phyloP scores from a whole-genome alignment of 2,797 vertebrate species.

The Cossypha polioptera region DNA sequence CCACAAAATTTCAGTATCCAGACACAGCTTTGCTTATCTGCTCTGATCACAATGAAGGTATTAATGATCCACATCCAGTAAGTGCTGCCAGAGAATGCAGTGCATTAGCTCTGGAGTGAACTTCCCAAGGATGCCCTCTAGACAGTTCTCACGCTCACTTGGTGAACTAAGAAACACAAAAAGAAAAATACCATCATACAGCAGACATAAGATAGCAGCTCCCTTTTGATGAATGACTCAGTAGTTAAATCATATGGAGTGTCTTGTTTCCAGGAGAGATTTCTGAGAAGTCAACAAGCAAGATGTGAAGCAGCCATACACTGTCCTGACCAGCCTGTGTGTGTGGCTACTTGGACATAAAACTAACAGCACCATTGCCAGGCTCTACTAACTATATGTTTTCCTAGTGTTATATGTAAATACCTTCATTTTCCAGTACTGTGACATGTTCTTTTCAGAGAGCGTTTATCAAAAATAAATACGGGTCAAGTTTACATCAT shows the following conservation, averaged over 20 bases:
- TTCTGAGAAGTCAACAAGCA: background rate
- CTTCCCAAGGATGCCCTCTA: background rate
- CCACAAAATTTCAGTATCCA: background rate
- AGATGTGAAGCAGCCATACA: background rate
- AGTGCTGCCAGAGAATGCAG: background rate
- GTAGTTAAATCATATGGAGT: background rate
- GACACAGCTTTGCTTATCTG: background rate
- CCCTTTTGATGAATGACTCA: background rate
- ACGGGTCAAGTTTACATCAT: background rate
- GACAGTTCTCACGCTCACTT: background rate
- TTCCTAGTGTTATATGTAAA: background rate
- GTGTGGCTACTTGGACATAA: background rate
- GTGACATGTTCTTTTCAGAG: background rate
- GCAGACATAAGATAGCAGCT: background rate
- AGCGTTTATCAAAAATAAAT: background rate
- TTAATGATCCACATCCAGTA: background rate
- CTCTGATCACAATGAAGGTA: background rate
- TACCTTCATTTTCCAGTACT: background rate
- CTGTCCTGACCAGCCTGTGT: background rate
- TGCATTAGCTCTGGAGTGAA: background rate
- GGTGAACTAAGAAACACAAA: background rate
- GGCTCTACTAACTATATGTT: background rate
- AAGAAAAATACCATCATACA: background rate
- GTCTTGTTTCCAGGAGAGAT: background rate
- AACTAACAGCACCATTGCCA: background rate